Base-by-base conservation (phyloP, 64 coral and sea anemone species). In the Montipora cactus region DNA sequence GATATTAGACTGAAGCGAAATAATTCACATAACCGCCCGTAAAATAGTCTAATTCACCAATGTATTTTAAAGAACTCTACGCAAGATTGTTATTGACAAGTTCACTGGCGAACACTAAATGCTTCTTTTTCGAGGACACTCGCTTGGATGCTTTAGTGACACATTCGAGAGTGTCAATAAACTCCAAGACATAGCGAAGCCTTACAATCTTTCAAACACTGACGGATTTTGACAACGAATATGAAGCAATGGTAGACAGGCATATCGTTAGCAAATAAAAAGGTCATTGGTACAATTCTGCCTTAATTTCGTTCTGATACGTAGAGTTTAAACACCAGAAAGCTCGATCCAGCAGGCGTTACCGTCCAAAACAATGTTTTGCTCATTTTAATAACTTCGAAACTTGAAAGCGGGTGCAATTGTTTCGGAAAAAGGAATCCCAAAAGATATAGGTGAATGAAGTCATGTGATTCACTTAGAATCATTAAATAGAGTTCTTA, bases 121-220 rank as follows among this genome's bases (percentile, higher is more conserved):
- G 8, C 45, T 72, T 71, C 18, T 20, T 50, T 86, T 22, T 70
- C 47, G 66, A 51, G 62, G 64, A 72, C 47, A 86, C 16, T 69
- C 82, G 81, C 44, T 71, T n/a, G 71, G 45, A 28, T 49, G 47
- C 4, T 9, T 64, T 12, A 16, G 53, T 78, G 76, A 49, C 76
- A 78, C 19, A 71, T 44, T 71, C 82, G 62, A 86, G 59, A 72
- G 62, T 13, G 82, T 49, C 46, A 86, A 86, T 86, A 86, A 50
- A 86, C 46, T 86, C 9, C 12, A 51, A 49, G n/a, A 68, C 64
- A n/a, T 9, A 72, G 19, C 19, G 3, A 51, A 21, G 82, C 18
- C 66, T 52, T 10, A 21, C 47, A 49, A 16, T 12, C n/a, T 67
- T 83, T 47, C 7, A 46, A 48, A 64, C 12, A 18, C 6, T 7